Evolutionary conservation across 2,888 invertebrate species (phyloP).

Genomic region (Notodonta ziczac): DNA sequence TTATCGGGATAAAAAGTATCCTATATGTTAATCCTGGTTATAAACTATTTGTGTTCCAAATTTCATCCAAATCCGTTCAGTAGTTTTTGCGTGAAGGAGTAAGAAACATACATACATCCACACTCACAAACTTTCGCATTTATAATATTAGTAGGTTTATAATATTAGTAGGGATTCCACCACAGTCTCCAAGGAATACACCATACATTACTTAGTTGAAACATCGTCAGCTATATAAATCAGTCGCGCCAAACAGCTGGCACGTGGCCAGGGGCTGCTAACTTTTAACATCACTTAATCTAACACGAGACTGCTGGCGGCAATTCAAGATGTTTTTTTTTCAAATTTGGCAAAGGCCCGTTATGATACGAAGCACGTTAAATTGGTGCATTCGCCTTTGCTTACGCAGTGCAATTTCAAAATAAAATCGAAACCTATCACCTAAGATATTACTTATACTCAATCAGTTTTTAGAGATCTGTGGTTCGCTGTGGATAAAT

Average conservation of each 20-base stretch:
- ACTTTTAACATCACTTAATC: conserved; percentile 78
- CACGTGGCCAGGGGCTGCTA: conserved; percentile 56
- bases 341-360: conserved; percentile 71
- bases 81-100: too few species aligned
- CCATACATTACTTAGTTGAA: not conserved
- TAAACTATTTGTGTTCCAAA: too few species aligned
- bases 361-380: conserved; percentile 71
- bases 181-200: not conserved
- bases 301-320: conserved; percentile 67
- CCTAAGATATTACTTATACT: too few species aligned
- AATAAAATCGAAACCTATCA: conserved; percentile 11
- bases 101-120: too few species aligned
- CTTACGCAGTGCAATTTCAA: conserved; percentile 57
- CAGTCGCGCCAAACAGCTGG: conserved; percentile 38
- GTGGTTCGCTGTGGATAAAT: too few species aligned
- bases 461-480: too few species aligned
- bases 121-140: too few species aligned
- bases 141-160: too few species aligned
- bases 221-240: conserved; percentile 7
- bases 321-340: conserved; percentile 66
- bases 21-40: too few species aligned
- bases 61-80: too few species aligned
- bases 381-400: conserved; percentile 64
- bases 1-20: too few species aligned
- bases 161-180: too few species aligned